Conservation (phyloP, 2,888 invertebrate genomes). For the Polietes domitor region DNA sequence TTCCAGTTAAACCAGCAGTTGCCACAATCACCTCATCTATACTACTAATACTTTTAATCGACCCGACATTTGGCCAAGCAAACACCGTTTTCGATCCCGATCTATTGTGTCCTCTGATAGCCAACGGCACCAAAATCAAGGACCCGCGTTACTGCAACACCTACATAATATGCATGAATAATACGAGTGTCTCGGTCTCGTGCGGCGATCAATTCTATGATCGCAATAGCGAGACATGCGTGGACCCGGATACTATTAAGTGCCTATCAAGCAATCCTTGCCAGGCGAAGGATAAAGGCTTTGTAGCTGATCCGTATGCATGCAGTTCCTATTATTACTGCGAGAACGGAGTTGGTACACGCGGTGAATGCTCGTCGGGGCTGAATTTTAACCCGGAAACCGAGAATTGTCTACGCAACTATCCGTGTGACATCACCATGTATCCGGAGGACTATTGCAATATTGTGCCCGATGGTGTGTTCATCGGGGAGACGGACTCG, state of each 20-base stretch:
- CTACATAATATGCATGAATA: constrained; percentile 74
- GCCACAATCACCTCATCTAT: background rate
- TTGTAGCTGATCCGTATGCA: constrained; percentile 74
- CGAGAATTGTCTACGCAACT: constrained; percentile 71
- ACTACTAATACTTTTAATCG: background rate
- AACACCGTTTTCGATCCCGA: constrained; percentile 71
- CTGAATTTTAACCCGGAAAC: constrained; percentile 73
- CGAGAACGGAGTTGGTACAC: constrained; percentile 68
- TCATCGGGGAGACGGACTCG: constrained; percentile 69
- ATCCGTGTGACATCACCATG: constrained; percentile 69
- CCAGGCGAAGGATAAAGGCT: constrained; percentile 71
- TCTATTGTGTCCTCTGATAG: constrained; percentile 70
- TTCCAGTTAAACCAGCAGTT: background rate
- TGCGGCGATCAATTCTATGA: constrained; percentile 73
- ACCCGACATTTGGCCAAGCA: background rate
- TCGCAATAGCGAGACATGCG: constrained; percentile 69
- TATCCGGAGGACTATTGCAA: constrained; percentile 75
- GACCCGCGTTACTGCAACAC: constrained; percentile 74
- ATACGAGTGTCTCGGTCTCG: constrained; percentile 69
- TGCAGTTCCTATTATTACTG: constrained; percentile 77
- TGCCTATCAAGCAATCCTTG: constrained; percentile 76
- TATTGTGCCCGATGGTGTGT: constrained; percentile 75
- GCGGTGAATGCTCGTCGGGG: constrained; percentile 72
- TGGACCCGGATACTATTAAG: constrained; percentile 65
- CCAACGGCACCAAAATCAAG: constrained; percentile 74